These are phyloP conservation scores for Hypomecis punctinalis DNA, from an alignment of 2,888 invertebrate species.

Conservation along the genomic window DNA sequence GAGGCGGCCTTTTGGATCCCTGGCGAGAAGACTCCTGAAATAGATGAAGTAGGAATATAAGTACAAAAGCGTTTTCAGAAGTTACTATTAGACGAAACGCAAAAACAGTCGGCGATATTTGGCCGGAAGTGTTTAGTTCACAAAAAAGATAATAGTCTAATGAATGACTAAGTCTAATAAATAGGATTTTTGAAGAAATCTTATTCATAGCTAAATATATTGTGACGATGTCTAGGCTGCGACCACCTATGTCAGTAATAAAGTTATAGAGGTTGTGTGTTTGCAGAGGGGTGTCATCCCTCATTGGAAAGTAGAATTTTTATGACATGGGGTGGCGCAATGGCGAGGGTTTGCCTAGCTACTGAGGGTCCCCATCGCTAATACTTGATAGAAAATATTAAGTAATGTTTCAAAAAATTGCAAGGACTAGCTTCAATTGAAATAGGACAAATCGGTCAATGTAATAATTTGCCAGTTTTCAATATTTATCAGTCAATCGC, in stretches of 20 bases:
- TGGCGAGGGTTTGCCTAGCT: constrained; percentile 8
- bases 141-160: too few species aligned
- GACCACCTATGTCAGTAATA: background rate
- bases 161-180: too few species aligned
- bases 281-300: background rate
- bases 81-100: too few species aligned
- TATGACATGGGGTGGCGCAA: constrained; percentile 3
- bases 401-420: too few species aligned
- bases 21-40: constrained; percentile 90
- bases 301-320: background rate
- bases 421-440: too few species aligned
- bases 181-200: too few species aligned
- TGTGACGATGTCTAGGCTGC: too few species aligned
- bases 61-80: background rate
- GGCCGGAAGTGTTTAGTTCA: too few species aligned
- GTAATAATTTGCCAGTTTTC: background rate
- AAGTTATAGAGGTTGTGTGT: background rate
- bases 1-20: constrained; percentile 93
- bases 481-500: background rate
- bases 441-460: too few species aligned
- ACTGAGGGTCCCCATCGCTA: background rate
- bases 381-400: too few species aligned
- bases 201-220: too few species aligned
- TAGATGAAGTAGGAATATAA: constrained; percentile 12
- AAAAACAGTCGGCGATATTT: too few species aligned